These are phyloP conservation scores for Monomorium pharaonis DNA, from an alignment of 1,140 invertebrate species.

Conservation along the genomic window DNA sequence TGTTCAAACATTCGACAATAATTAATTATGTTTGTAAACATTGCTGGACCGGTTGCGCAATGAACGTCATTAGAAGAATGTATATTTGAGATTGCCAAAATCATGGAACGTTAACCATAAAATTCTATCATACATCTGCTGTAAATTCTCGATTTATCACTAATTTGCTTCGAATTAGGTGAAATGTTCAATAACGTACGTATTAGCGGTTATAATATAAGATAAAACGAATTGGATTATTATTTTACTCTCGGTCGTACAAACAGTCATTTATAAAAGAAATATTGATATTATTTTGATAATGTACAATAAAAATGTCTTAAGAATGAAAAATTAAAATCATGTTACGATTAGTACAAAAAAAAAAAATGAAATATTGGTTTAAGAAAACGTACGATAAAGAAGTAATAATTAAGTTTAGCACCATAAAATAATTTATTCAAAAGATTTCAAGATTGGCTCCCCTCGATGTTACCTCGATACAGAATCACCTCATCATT, in stretches of 20 bases:
- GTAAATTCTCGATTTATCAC: slow-evolving; percentile 50
- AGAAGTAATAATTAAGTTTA: not conserved
- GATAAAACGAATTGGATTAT: not conserved
- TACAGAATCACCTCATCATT: slow-evolving; percentile 16
- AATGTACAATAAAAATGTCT: not conserved
- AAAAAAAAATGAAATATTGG: not conserved
- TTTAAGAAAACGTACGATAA: not conserved
- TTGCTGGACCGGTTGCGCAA: not conserved
- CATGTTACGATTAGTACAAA: not conserved
- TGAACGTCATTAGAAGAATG: slow-evolving; percentile 4
- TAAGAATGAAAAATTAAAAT: not conserved
- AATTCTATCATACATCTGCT: slow-evolving; percentile 11
- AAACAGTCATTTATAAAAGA: not conserved
- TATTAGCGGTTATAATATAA: not conserved
- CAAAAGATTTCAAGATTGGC: not conserved
- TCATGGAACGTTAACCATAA: slow-evolving; percentile 33
- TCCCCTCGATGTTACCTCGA: not conserved
- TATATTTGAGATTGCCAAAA: slow-evolving; percentile 33
- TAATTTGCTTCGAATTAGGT: slow-evolving; percentile 37
- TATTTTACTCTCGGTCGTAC: not conserved
- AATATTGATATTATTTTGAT: not conserved
- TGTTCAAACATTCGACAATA: slow-evolving; percentile 38
- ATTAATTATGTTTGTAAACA: slow-evolving; percentile 54
- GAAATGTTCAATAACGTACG: not conserved
- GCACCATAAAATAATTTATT: not conserved